A percentile compares a stretch with the other conserved stretches of the same genome.
Evolutionary conservation across 2,888 invertebrate species (phyloP).

Genomic region (Phragmatobia fuliginosa): DNA sequence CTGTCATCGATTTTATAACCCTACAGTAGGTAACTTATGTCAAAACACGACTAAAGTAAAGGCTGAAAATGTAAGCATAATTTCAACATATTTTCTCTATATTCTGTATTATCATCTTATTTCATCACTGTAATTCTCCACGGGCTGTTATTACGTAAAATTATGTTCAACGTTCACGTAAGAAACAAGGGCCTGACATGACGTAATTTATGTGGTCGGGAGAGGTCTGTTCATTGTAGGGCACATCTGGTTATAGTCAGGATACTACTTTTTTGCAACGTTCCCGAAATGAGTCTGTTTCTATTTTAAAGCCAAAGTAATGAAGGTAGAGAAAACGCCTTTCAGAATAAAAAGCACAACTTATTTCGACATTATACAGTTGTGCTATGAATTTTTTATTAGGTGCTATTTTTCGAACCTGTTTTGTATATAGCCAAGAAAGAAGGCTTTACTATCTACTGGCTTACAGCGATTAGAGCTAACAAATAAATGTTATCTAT

Average conservation of each 20-base stretch:
- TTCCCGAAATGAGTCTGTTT: conserved; percentile 41
- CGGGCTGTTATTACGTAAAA: conserved; percentile 61
- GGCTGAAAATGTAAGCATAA: conserved; percentile 30
- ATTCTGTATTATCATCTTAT: conserved; percentile 51
- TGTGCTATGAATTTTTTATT: conserved; percentile 35
- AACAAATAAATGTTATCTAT: no score
- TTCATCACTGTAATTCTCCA: conserved; percentile 58
- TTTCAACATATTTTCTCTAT: conserved; percentile 35
- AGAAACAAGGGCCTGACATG: conserved; percentile 69
- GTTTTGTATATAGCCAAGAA: no score
- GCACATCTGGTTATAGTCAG: conserved; percentile 73
- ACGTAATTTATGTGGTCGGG: conserved; percentile 73
- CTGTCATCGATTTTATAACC: background rate
- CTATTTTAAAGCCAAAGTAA: conserved; percentile 13
- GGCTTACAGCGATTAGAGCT: background rate
- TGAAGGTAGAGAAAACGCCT: conserved; percentile 31
- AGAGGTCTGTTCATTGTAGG: conserved; percentile 55
- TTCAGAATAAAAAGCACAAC: conserved; percentile 13
- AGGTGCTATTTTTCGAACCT: conserved; percentile 27
- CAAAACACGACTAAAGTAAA: conserved; percentile 13
- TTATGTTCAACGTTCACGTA: conserved; percentile 65
- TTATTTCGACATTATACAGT: conserved; percentile 6
- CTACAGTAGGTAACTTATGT: background rate
- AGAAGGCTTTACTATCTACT: no score
- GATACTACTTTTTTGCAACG: conserved; percentile 38